Evolutionary conservation across 2,113 vertebrate species (phyloP), one percentile per base, ranked within the genome.

Genomic region (Engystomops pustulosus): DNA sequence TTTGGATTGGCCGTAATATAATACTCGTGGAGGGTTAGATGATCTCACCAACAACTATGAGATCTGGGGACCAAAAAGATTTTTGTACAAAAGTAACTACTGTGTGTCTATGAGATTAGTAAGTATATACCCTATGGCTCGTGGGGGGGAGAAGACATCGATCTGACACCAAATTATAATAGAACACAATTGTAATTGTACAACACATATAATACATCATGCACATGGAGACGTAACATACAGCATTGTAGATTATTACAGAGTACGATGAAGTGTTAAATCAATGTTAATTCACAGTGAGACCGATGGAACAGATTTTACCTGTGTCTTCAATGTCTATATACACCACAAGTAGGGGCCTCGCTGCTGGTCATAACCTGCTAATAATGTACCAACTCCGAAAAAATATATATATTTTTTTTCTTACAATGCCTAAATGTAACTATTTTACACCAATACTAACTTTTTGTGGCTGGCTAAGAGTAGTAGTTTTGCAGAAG

Each of bases 341-440:
- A 55, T 41, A 60, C 70, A 74, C 44, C 70, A 47, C 70, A 18
- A 49, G 70, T 30, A 27, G 70, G 68, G 70, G 70, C 70, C 44
- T 60, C 32, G 53, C 32, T 25, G 75, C 75, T 78, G 51, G n/a
- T 25, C 47, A 53, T 34, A 27, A 18, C 71, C 30, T 51, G 72
- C 72, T n/a, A 14, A 76, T 3, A 58, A 17, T 41, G 10, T 60
- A 60, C 32, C 74, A 58, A 27, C 20, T 53, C 72, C 72, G 34
- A 20, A 3, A 11, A 41, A 53, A 4, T 18, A 51, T 34, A 30
- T 34, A 30, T 0, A n/a, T 27, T 60, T 17, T 36, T 6, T 60
- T 55, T 55, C 17, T 38, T 5, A 9, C 0, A 23, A 4, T 6
- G 34, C 23, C 12, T 6, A 30, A 30, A 27, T 6, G 0, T 30